Evolutionary conservation across 2,888 invertebrate genomes (phyloP).

Genomic region (Matsumyia berberina): DNA sequence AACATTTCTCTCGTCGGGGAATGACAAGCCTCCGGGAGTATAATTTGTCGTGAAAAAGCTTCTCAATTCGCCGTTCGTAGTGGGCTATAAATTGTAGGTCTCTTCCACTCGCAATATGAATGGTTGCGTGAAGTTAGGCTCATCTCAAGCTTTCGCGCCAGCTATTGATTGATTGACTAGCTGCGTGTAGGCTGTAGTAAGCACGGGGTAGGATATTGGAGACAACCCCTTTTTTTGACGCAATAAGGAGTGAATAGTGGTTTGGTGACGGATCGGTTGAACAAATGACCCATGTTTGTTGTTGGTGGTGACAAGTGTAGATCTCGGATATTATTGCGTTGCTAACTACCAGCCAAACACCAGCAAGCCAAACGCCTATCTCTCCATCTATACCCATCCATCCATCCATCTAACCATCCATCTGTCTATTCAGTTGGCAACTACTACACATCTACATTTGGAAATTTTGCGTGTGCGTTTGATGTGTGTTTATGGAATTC

Average conservation of each 20-base stretch:
- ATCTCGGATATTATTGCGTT: slow-evolving; percentile 18
- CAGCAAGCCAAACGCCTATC: too few species aligned
- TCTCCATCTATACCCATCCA: background rate
- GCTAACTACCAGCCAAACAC: background rate
- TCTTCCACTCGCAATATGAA: too few species aligned
- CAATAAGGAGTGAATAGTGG: slow-evolving; percentile 15
- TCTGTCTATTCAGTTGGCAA: slow-evolving; percentile 23
- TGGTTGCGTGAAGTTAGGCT: too few species aligned
- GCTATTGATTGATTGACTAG: too few species aligned
- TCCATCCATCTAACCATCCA: slow-evolving; percentile 36
- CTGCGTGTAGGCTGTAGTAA: too few species aligned
- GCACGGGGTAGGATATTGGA: too few species aligned
- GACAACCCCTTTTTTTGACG: slow-evolving; percentile 2
- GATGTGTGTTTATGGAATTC: slow-evolving; percentile 32
- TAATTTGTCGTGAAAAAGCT: too few species aligned
- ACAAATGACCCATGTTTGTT: background rate
- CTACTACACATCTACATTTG: slow-evolving; percentile 28
- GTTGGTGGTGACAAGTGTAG: slow-evolving; percentile 11
- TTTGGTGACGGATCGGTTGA: background rate
- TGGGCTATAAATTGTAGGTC: too few species aligned
- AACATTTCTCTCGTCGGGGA: too few species aligned
- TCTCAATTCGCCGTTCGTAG: too few species aligned
- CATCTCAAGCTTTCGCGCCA: too few species aligned
- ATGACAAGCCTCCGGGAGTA: too few species aligned
- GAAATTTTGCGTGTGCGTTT: slow-evolving; percentile 42